Base-by-base conservation (phyloP, 2,888 invertebrate genomes). In the Calliphora vomitoria region DNA sequence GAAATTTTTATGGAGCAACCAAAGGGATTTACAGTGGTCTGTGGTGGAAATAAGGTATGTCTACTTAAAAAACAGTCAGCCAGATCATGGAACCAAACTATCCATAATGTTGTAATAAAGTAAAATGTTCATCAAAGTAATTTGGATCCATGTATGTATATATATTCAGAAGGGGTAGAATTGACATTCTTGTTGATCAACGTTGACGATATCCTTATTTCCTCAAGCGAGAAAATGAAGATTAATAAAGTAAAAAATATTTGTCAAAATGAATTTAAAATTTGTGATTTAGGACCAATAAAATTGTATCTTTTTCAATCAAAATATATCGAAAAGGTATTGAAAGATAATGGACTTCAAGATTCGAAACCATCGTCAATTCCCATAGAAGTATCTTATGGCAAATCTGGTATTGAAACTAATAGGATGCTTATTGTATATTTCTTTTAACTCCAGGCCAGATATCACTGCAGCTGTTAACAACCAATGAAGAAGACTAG, bases 1-100 rank as follows among this genome's bases (percentile, higher is more conserved):
- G 66, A 87, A n/a, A 89, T 89, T 58, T 89, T 76, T 35, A 88
- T 89, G 86, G 74, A 83, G 35, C 88, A 88, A n/a, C 79, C 86
- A 25, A 79, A 13, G 58, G 85, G 82, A 53, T 89, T 88, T 41
- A 84, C 87, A 47, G 82, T 79, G 83, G 75, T 50, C 0, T 55
- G n/a, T 53, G 13, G 53, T 13, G 74, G 55, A n/a, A 50, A 72
- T 0, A 76, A 62, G 18, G 80, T 79, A 58, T 79, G 58, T 31
- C 35, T 58, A 58, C 53, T 72, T 62, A 44, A 69, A 15, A 82
- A 79, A 44, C 76, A 85, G 15, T 81, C 74, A 5, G 81, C 69
- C 6, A 71, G 80, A 3, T 50, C 62, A 15, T 86, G 66, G 74
- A 82, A 86, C 44, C 62, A 78, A 66, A 60, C 62, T 3, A 0